These are phyloP conservation scores for Rhopalosiphum nymphaeae DNA, from an alignment of 2,888 invertebrate genomes.

Conservation along the genomic window DNA sequence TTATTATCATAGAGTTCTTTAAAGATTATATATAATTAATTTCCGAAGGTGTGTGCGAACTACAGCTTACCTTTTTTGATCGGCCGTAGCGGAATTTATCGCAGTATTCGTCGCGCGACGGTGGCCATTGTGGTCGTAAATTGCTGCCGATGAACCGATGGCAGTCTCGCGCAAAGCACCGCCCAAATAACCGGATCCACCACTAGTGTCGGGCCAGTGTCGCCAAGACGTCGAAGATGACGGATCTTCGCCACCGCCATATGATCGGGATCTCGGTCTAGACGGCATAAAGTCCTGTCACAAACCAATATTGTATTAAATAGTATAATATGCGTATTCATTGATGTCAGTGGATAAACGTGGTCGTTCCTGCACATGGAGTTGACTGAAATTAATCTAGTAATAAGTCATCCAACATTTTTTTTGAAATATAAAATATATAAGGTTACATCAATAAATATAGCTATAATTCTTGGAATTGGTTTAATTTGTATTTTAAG, in stretches of 20 bases:
- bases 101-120: not conserved
- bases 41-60: not conserved
- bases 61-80: constrained; percentile 46
- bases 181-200: constrained; percentile 69
- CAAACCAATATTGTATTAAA: not conserved
- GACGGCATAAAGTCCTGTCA: constrained; percentile 43
- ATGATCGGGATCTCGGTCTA: constrained; percentile 54
- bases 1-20: not conserved
- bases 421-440: not conserved
- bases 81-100: not conserved
- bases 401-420: not conserved
- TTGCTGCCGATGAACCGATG: constrained; percentile 69
- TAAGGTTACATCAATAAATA: not conserved
- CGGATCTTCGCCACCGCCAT: constrained; percentile 47
- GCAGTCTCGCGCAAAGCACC: constrained; percentile 70
- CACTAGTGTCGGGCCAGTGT: constrained; percentile 66
- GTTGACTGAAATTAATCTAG: not conserved
- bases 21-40: not conserved
- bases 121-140: constrained; percentile 68
- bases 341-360: not conserved
- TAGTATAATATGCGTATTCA: not conserved
- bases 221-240: constrained; percentile 48
- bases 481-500: not conserved
- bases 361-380: not conserved
- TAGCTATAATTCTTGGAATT: not conserved